These are phyloP conservation scores for Teinopalpus imperialis DNA, from an alignment of 2,888 invertebrate species.

Conservation along the genomic window DNA sequence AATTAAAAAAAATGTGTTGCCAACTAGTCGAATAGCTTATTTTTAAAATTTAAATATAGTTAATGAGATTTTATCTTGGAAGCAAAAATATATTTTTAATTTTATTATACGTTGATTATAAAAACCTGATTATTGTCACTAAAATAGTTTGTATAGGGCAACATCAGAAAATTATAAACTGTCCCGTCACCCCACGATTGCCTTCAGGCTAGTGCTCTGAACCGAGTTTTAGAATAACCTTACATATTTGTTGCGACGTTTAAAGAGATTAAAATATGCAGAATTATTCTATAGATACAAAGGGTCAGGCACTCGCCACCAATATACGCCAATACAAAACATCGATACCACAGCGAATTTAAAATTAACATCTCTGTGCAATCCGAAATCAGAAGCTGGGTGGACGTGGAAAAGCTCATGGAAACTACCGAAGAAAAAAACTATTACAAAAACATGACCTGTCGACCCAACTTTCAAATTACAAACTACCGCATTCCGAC, in stretches of 20 bases:
- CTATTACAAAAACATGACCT: constrained; percentile 35
- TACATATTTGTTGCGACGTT: neutral
- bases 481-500: no score
- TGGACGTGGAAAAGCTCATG: constrained; percentile 40
- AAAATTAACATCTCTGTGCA: constrained; percentile 32
- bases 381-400: constrained; percentile 41
- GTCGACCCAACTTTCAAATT: constrained; percentile 52
- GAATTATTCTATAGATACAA: constrained; percentile 1
- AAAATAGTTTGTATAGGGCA: no score
- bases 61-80: no score
- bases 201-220: constrained; percentile 3
- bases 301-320: constrained; percentile 2
- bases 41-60: no score
- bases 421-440: constrained; percentile 32
- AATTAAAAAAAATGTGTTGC: constrained; percentile 41
- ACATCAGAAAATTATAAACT: no score
- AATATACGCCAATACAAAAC: no score
- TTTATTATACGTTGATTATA: no score
- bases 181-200: constrained; percentile 8
- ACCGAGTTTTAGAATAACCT: constrained; percentile 4
- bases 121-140: no score
- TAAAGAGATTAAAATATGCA: neutral
- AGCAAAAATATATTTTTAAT: no score
- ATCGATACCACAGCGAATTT: constrained; percentile 46
- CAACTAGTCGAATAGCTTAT: no score